Evolutionary conservation across 2,113 vertebrate genomes (phyloP), one percentile per base, ranked within the genome.

Genomic region (Rhipidura dahli): DNA sequence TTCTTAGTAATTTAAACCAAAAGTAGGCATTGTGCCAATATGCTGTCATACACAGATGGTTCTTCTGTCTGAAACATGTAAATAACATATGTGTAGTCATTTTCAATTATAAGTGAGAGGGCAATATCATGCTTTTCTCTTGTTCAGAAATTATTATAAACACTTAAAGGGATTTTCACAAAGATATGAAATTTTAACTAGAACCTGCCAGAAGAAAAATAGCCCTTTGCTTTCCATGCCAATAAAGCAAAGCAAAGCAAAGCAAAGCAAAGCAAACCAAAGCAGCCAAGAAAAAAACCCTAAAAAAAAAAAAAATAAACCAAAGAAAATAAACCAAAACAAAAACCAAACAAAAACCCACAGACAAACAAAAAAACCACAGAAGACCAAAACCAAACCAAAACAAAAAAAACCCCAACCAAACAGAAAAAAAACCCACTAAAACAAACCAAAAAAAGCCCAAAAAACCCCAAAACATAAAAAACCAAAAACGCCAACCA

Each of bases 401-500:
- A 31, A 40, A 8, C 10, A 24, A 60, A 39, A 37, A 37, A 27
- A 13, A 71, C 9, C 33, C 33, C 54, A 31, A 2, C 7, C 37
- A 61, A 61, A 59, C 18, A 9, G 42, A 53, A 17, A 27, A 61
- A 37, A n/a, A n/a, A n/a, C 37, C 24, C 18, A 13, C 15, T 18
- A 11, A 54, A 54, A 19, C 31, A 33, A 54, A 20, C 18, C 18
- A 53, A 53, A 53, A 31, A 30, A 31, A 53, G 11, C 39, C 10
- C 54, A 5, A 28, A 61, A 82, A 23, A 23, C 4, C 15, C 30
- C 19, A n/a, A 26, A 15, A 50, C n/a, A n/a, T n/a, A 24, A 49
- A 26, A 26, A 26, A 4, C 11, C 22, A 49, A 31, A 54, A 15
- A 7, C 3, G 12, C 10, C 26, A n/a, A 13, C 1, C 2, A 22